These are phyloP conservation scores for Clepsis dumicolana DNA, from an alignment of 2,888 invertebrate species.

Conservation along the genomic window DNA sequence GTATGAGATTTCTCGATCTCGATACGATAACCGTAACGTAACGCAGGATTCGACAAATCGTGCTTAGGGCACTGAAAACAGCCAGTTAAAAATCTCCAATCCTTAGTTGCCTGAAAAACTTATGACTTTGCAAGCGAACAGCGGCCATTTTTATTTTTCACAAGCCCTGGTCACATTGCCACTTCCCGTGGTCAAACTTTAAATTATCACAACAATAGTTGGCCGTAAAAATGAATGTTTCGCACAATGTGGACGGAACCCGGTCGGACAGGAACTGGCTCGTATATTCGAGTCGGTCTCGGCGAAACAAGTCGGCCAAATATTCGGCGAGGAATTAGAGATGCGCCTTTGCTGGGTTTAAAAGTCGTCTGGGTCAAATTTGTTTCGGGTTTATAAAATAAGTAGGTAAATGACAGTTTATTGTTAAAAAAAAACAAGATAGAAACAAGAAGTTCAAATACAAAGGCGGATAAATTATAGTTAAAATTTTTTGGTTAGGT, in stretches of 20 bases:
- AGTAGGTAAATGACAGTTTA: too few relatives aligned
- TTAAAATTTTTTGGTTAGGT: too few relatives aligned
- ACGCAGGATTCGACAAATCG: too few relatives aligned
- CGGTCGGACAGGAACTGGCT: conserved; percentile 33
- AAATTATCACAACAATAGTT: conserved; percentile 41
- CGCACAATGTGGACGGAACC: conserved; percentile 33
- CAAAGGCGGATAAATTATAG: too few relatives aligned
- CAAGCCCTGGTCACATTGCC: conserved; percentile 12
- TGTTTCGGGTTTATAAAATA: background rate
- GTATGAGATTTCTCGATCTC: too few relatives aligned
- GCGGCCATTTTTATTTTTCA: conserved; percentile 4
- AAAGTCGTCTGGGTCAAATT: background rate
- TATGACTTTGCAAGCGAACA: background rate
- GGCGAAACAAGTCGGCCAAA: conserved; percentile 16
- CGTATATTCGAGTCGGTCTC: conserved; percentile 29
- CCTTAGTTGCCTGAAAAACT: background rate
- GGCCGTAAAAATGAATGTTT: conserved; percentile 40
- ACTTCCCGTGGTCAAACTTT: conserved; percentile 26
- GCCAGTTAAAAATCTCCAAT: background rate
- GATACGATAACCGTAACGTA: too few relatives aligned
- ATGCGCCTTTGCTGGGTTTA: background rate
- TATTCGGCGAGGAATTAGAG: background rate
- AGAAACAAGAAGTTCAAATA: too few relatives aligned
- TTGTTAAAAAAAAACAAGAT: too few relatives aligned
- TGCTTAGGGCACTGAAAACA: too few relatives aligned